Percentiles rank a stretch among this genome's conserved stretches.
Evolutionary conservation across 1,140 invertebrate genomes (phyloP).

Genomic region (Cotesia glomerata): DNA sequence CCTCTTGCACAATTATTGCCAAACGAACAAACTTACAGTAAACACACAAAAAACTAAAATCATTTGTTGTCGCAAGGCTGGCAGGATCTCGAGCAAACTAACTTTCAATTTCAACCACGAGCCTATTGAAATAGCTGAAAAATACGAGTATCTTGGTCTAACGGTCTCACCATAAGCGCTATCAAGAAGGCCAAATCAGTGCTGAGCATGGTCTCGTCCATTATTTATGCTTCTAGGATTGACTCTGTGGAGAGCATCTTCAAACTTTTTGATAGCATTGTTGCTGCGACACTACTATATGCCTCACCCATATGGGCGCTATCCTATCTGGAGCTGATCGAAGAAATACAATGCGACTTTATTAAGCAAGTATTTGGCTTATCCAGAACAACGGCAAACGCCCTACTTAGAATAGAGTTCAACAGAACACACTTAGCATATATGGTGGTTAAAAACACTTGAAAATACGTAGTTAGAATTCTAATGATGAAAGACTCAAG

Average conservation of each 20-base stretch:
- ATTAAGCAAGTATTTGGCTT: not conserved
- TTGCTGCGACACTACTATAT: not conserved
- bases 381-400: not conserved
- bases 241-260: not conserved
- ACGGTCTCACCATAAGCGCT: not conserved
- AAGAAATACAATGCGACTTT: not conserved
- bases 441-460: not conserved
- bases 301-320: not conserved
- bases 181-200: not conserved
- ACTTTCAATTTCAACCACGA: not conserved
- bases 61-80: conserved; percentile 27
- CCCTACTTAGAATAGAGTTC: not conserved
- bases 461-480: not conserved
- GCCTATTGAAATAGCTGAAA: no score
- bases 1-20: conserved; percentile 31
- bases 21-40: conserved; percentile 20
- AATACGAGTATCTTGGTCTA: not conserved
- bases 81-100: conserved; percentile 8
- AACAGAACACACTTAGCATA: not conserved
- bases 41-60: conserved; percentile 37
- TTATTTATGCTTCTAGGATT: not conserved
- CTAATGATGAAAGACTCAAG: not conserved
- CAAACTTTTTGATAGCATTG: not conserved
- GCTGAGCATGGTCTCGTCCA: not conserved
- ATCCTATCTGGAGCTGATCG: not conserved